phyloP scores from a whole-genome alignment of 2,888 invertebrate species.

The Chouioia cunea region DNA sequence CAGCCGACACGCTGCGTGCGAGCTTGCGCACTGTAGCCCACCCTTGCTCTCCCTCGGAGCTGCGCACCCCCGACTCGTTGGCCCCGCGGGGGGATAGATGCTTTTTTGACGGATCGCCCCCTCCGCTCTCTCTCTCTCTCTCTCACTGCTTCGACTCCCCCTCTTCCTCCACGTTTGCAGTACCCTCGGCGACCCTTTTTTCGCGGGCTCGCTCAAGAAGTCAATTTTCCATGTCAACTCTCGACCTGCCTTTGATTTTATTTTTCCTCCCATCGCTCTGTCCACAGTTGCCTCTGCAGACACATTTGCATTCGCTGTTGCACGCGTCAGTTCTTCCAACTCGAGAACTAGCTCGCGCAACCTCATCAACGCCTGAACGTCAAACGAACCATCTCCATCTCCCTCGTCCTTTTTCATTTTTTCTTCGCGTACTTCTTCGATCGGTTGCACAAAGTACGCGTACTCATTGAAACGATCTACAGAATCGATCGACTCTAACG shows the following conservation, averaged over 20 bases:
- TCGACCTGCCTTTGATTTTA: neutral
- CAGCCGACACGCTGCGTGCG: slow-evolving; percentile 8
- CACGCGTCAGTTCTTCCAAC: too few relatives aligned
- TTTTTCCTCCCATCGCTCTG: neutral
- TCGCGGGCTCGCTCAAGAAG: slow-evolving; percentile 11
- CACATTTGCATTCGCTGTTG: too few relatives aligned
- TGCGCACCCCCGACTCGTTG: neutral
- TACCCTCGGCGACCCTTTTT: neutral
- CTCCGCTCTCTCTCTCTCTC: too few relatives aligned
- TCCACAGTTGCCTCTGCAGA: too few relatives aligned
- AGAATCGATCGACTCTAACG: slow-evolving; percentile 3
- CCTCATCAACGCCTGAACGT: too few relatives aligned
- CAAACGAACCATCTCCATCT: too few relatives aligned
- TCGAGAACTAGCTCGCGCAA: too few relatives aligned
- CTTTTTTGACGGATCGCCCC: slow-evolving; percentile 34
- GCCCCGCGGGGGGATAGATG: slow-evolving; percentile 1
- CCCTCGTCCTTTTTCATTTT: too few relatives aligned
- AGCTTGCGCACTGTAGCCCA: slow-evolving; percentile 8
- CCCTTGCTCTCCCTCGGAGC: neutral
- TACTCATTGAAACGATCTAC: too few relatives aligned
- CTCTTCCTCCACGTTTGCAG: too few relatives aligned
- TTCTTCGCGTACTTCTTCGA: too few relatives aligned
- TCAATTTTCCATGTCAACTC: slow-evolving; percentile 25
- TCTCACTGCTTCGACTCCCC: neutral
- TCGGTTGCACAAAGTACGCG: too few relatives aligned